phyloP scores from a whole-genome alignment of 2,113 vertebrate species.

The Xiphorhynchus elegans region DNA sequence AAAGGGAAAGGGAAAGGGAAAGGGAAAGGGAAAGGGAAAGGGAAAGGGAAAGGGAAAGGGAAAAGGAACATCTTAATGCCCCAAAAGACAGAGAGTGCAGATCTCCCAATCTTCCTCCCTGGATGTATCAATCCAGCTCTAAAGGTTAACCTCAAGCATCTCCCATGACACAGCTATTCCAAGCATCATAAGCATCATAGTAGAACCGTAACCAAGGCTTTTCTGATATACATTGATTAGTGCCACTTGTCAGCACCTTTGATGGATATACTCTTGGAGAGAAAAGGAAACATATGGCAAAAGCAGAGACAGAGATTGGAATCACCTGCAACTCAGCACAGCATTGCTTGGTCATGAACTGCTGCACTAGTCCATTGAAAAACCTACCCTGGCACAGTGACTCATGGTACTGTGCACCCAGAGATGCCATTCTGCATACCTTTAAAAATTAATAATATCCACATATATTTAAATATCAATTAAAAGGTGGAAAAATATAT shows the following conservation, averaged over 20 bases:
- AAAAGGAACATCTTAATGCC: background rate
- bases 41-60: background rate
- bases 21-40: background rate
- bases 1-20: background rate
- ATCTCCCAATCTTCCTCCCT: background rate
- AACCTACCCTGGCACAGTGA: background rate
- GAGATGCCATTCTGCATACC: background rate
- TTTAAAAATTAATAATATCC: background rate
- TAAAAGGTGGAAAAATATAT: background rate
- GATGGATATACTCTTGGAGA: background rate
- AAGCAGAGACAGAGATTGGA: background rate
- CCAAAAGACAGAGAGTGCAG: background rate
- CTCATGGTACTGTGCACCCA: background rate
- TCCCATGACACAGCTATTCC: background rate
- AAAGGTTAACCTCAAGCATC: background rate
- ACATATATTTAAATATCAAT: background rate
- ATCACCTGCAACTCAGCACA: background rate
- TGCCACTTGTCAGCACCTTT: conserved; percentile 2
- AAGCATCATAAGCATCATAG: background rate
- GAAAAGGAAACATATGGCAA: background rate
- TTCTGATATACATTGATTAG: background rate
- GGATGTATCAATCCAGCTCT: background rate
- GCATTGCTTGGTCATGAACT: background rate
- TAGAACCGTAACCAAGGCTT: background rate
- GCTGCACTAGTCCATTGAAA: background rate